Percentiles rank a stretch among this genome's conserved stretches.
These are phyloP conservation scores for Schizopygopsis pylzovi DNA, from an alignment of 2,797 vertebrate species.

Conservation along the genomic window DNA sequence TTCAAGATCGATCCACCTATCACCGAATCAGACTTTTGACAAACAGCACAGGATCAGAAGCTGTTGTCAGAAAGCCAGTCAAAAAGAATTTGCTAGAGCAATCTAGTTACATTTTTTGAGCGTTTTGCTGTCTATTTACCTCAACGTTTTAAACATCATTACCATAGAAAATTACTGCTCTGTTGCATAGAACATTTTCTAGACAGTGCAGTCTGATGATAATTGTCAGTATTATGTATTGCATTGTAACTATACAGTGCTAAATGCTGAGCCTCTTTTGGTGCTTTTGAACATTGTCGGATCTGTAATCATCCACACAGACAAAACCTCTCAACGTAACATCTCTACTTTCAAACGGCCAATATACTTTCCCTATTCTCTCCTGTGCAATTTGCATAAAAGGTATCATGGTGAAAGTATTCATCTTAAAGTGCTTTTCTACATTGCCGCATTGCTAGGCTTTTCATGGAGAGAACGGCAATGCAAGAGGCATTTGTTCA, in stretches of 20 bases:
- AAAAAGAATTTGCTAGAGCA: background rate
- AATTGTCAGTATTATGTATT: constrained; percentile 43
- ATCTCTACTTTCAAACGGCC: constrained; percentile 67
- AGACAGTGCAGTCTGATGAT: constrained; percentile 37
- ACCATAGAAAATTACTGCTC: constrained; percentile 1
- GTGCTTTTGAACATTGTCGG: constrained; percentile 46
- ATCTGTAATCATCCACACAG: constrained; percentile 57
- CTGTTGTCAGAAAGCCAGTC: background rate
- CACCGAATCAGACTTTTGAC: background rate
- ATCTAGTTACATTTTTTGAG: background rate
- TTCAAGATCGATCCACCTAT: background rate
- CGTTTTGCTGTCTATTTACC: background rate
- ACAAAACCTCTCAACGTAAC: constrained; percentile 60
- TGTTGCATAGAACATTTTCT: background rate
- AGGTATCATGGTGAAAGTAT: constrained; percentile 65
- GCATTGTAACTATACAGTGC: constrained; percentile 37
- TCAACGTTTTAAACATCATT: constrained; percentile 2
- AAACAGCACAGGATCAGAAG: background rate
- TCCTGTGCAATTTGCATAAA: constrained; percentile 70
- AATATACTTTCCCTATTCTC: constrained; percentile 71
- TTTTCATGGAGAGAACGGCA: constrained; percentile 55
- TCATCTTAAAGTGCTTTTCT: constrained; percentile 57
- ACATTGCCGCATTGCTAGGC: constrained; percentile 42
- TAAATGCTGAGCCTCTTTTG: constrained; percentile 44
- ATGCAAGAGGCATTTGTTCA: constrained; percentile 35